Evolutionary conservation across 2,797 vertebrate species (phyloP).

Genomic region (Tragelaphus eurycerus): DNA sequence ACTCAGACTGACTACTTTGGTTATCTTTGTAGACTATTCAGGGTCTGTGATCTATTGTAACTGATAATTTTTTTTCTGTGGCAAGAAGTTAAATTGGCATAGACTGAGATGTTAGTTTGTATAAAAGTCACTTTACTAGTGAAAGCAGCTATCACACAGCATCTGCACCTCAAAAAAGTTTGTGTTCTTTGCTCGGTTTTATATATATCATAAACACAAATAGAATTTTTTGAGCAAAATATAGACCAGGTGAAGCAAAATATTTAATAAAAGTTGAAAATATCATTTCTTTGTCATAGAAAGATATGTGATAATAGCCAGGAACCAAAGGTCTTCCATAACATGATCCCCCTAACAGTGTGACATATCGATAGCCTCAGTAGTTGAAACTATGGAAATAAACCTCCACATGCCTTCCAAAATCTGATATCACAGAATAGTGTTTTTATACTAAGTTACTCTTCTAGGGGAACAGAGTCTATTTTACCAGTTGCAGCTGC

Average conservation of each 20-base stretch:
- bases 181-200: neutral
- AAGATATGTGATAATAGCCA: neutral
- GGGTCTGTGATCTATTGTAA: neutral
- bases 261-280: constrained; percentile 22
- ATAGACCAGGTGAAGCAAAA: neutral
- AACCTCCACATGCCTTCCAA: neutral
- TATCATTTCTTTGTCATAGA: neutral
- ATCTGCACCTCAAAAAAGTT: neutral
- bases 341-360: neutral
- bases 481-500: neutral
- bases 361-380: neutral
- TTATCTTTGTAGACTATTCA: neutral
- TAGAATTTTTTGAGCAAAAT: neutral
- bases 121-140: constrained; percentile 13
- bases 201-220: neutral
- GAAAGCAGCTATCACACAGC: neutral
- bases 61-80: neutral
- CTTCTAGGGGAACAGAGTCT: neutral
- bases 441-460: neutral
- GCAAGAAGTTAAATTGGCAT: neutral
- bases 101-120: neutral
- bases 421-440: neutral
- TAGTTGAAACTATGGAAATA: neutral
- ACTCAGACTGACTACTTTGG: neutral
- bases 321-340: neutral